Conservation (phyloP, 1,140 invertebrate species). For the Caenorhabditis elegans region WBcel235 BX284605.5:11032501-11033000, state of each 20-base stretch:
- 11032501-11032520: neutral
- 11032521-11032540: neutral
- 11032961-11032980: too few species aligned
- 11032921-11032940: too few species aligned
- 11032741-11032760: neutral
- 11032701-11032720: slow-evolving; percentile 28
- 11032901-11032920: too few species aligned
- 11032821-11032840: too few species aligned
- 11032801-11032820: too few species aligned
- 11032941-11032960: too few species aligned
- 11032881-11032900: too few species aligned
- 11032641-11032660: slow-evolving; percentile 28
- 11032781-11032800: too few species aligned
- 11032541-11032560: neutral
- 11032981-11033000: too few species aligned
- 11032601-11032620: neutral
- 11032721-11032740: slow-evolving; percentile 13
- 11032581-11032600: slow-evolving; percentile 9
- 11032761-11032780: neutral
- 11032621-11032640: slow-evolving; percentile 29
- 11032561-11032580: neutral
- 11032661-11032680: neutral
- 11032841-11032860: too few species aligned
- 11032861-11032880: too few species aligned
- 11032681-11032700: neutral